Percentiles rank a stretch among this genome's conserved stretches.
phyloP scores from a whole-genome alignment of 2,888 invertebrate species.

The Orgyia antiqua region DNA sequence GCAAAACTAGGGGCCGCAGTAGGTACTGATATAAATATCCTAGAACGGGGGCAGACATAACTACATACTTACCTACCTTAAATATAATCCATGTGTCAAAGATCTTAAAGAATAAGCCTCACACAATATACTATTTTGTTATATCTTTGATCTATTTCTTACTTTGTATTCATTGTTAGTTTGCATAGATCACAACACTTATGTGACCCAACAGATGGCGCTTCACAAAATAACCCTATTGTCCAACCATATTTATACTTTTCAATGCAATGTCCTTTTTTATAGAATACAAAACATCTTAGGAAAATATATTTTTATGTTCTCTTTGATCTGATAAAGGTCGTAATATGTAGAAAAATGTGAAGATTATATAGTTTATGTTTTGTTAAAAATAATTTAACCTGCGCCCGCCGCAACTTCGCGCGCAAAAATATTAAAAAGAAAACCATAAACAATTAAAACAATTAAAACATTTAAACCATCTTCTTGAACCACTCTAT shows the following conservation, averaged over 20 bases:
- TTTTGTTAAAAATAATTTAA: no score
- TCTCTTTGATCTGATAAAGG: background rate
- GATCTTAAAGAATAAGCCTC: background rate
- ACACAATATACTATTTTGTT: background rate
- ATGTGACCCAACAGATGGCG: conserved; percentile 38
- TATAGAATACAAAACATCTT: conserved; percentile 15
- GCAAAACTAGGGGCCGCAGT: no score
- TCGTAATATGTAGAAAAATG: no score
- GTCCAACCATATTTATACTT: conserved; percentile 39
- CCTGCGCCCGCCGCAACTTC: no score
- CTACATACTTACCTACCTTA: no score
- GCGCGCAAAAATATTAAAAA: no score
- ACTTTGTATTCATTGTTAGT: conserved; percentile 24
- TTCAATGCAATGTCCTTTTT: conserved; percentile 21
- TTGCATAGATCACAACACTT: conserved; percentile 26
- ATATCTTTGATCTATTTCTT: conserved; percentile 29
- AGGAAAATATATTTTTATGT: conserved; percentile 6
- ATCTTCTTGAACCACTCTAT: no score
- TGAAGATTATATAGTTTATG: no score
- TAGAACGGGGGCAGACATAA: no score
- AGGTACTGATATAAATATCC: no score
- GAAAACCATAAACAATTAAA: no score
- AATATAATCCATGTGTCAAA: background rate
- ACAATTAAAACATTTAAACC: no score
- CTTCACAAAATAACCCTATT: conserved; percentile 27